These are phyloP conservation scores for Dendrocincla fuliginosa DNA, from an alignment of 2,797 vertebrate species.

Conservation along the genomic window DNA sequence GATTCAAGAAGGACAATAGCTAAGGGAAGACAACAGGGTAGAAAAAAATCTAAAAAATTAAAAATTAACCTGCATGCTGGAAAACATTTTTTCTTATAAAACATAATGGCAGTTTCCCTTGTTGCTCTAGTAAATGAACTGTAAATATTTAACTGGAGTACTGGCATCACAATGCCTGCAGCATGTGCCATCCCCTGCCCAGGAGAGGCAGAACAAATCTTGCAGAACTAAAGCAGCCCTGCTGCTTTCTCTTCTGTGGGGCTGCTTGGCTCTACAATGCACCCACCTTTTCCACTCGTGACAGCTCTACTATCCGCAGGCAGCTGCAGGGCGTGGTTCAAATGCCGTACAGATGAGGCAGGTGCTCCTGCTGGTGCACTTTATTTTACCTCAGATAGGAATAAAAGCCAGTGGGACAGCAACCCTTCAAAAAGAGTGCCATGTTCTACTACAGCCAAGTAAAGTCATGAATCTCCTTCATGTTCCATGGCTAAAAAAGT, in stretches of 20 bases:
- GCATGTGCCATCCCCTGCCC: background rate
- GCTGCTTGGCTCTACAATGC: background rate
- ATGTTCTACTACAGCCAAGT: background rate
- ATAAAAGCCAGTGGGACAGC: background rate
- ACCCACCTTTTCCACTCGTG: background rate
- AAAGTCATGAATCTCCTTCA: background rate
- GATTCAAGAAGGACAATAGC: background rate
- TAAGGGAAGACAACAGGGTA: background rate
- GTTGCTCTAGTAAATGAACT: slow-evolving; percentile 58
- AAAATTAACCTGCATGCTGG: slow-evolving; percentile 1
- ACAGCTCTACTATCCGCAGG: background rate
- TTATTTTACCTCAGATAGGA: background rate
- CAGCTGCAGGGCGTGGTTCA: background rate
- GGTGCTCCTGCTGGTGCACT: background rate
- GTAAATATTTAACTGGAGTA: slow-evolving; percentile 68
- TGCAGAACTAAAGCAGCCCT: background rate
- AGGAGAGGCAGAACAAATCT: background rate
- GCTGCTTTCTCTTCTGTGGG: background rate
- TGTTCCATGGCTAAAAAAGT: background rate
- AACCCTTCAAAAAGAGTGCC: background rate
- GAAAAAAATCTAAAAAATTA: background rate
- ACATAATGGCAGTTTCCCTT: slow-evolving; percentile 9
- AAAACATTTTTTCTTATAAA: slow-evolving; percentile 33
- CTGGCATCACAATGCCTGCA: background rate
- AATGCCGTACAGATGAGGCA: background rate